phyloP scores from a whole-genome alignment of 2,797 vertebrate genomes.

The Poecilia gillii region DNA sequence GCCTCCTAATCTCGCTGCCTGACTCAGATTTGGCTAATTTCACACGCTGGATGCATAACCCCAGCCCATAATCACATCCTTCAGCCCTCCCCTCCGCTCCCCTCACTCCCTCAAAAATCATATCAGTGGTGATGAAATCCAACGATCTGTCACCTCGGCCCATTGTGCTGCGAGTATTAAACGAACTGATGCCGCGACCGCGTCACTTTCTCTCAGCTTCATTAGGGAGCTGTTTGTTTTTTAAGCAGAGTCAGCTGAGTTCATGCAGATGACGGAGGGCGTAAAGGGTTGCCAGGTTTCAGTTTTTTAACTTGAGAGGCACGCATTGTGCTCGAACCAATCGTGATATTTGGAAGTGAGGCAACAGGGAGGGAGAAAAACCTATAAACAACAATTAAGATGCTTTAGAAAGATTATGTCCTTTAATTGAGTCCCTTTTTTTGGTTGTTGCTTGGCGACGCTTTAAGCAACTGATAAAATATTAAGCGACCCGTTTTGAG shows the following conservation, averaged over 20 bases:
- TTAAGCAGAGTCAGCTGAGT: not conserved
- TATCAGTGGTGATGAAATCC: slow-evolving; percentile 55
- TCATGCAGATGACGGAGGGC: slow-evolving; percentile 27
- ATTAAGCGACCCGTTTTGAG: slow-evolving; percentile 12
- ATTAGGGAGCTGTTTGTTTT: slow-evolving; percentile 37
- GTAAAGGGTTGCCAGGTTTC: slow-evolving; percentile 49
- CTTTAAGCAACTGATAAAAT: slow-evolving; percentile 14
- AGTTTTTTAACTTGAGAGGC: slow-evolving; percentile 32
- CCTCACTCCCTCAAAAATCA: slow-evolving; percentile 42
- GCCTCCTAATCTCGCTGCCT: slow-evolving; percentile 32
- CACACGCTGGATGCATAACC: slow-evolving; percentile 19
- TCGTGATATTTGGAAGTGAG: not conserved
- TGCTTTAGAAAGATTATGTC: slow-evolving; percentile 12
- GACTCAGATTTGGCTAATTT: slow-evolving; percentile 26
- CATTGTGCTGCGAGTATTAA: slow-evolving; percentile 28
- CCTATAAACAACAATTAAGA: slow-evolving; percentile 13
- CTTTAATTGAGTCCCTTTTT: slow-evolving; percentile 10
- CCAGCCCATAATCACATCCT: slow-evolving; percentile 17
- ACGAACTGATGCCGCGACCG: slow-evolving; percentile 30
- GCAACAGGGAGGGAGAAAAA: not conserved
- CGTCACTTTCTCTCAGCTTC: slow-evolving; percentile 28
- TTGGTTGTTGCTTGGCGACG: slow-evolving; percentile 2
- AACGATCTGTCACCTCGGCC: slow-evolving; percentile 37
- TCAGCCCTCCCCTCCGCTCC: not conserved
- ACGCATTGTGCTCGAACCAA: slow-evolving; percentile 14